These are phyloP conservation scores for Dorcus parallelipipedus DNA, from an alignment of 2,888 invertebrate genomes.

Conservation along the genomic window DNA sequence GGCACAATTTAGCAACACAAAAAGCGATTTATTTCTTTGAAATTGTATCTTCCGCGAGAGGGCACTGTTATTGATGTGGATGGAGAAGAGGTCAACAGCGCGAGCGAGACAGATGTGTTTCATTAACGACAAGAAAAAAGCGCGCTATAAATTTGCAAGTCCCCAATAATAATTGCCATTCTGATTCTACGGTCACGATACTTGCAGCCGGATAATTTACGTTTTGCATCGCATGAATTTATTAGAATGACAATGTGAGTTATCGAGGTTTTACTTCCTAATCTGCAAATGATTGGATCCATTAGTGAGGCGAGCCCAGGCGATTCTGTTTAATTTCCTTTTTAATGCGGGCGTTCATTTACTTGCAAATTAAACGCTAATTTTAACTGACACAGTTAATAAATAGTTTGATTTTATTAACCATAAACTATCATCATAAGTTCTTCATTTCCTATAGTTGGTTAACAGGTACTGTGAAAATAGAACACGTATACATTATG, in stretches of 20 bases:
- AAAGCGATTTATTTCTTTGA: neutral
- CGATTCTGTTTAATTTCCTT: slow-evolving; percentile 2
- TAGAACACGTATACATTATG: too few relatives aligned
- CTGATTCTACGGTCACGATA: slow-evolving; percentile 11
- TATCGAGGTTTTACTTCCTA: slow-evolving; percentile 5
- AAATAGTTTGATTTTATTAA: too few relatives aligned
- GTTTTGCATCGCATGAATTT: slow-evolving; percentile 6
- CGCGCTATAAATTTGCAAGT: slow-evolving; percentile 7
- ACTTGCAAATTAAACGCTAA: neutral
- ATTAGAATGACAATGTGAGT: slow-evolving; percentile 9
- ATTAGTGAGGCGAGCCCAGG: slow-evolving; percentile 1
- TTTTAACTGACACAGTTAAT: too few relatives aligned
- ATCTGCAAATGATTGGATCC: neutral
- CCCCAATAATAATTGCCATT: slow-evolving; percentile 6
- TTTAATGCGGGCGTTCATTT: slow-evolving; percentile 4
- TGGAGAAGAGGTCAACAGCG: neutral
- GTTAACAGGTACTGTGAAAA: too few relatives aligned
- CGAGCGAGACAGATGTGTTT: neutral
- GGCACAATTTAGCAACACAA: neutral
- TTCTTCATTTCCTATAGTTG: too few relatives aligned
- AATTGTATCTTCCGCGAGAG: neutral
- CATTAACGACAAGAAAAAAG: neutral
- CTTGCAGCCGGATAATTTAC: slow-evolving; percentile 1
- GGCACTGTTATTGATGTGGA: neutral
- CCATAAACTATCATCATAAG: too few relatives aligned